Conservation (phyloP, 1,140 invertebrate species). For the Brachionus calyciflorus region DNA sequence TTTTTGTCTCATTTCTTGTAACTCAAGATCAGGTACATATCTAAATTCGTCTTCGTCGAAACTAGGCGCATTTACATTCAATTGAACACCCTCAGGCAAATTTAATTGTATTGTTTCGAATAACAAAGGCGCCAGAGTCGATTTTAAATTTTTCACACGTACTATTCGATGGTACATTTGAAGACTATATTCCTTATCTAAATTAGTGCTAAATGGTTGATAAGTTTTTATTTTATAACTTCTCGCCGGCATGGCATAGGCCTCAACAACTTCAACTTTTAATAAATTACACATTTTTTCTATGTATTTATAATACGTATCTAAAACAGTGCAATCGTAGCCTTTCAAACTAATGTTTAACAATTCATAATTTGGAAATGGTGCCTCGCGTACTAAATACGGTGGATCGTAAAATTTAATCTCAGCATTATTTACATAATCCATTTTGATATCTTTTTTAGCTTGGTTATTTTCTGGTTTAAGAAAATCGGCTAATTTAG, state of each 20-base stretch:
- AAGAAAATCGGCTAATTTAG: constrained; percentile 1
- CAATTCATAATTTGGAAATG: constrained; percentile 19
- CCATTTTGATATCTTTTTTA: constrained; percentile 36
- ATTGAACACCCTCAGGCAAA: constrained; percentile 44
- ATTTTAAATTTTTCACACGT: constrained; percentile 30
- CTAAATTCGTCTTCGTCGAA: constrained; percentile 50
- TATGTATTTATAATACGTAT: constrained; percentile 38
- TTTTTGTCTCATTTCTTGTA: constrained; percentile 49
- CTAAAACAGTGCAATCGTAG: constrained; percentile 37
- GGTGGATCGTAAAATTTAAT: constrained; percentile 46
- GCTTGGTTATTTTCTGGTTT: not conserved
- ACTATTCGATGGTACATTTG: constrained; percentile 43
- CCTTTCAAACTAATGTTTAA: constrained; percentile 27
- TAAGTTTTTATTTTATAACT: constrained; percentile 26
- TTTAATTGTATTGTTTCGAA: constrained; percentile 43
- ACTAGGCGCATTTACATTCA: constrained; percentile 46
- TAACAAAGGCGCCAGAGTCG: constrained; percentile 20
- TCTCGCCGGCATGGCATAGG: constrained; percentile 38
- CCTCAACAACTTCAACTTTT: constrained; percentile 10
- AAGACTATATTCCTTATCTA: constrained; percentile 30
- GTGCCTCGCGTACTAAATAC: constrained; percentile 4
- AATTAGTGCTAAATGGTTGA: constrained; percentile 34
- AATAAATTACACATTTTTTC: constrained; percentile 19
- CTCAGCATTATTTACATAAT: constrained; percentile 44
- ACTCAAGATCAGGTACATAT: constrained; percentile 51